Evolutionary conservation across 2,113 vertebrate genomes (phyloP), one percentile per base, ranked within the genome.

Genomic region (Lanius ludovicianus): DNA sequence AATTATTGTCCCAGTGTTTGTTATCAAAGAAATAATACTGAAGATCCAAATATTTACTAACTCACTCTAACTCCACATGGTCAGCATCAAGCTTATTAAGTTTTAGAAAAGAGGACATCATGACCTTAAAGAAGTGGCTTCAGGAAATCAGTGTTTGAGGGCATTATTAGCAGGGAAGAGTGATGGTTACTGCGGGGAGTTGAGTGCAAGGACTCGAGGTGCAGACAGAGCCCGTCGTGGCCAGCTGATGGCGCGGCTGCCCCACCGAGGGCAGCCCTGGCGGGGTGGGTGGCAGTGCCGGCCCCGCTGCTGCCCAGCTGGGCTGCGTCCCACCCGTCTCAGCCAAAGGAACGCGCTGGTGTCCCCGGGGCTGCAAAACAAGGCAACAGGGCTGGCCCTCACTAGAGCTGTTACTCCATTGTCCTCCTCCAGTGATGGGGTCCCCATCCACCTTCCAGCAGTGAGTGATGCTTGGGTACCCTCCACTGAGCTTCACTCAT

Each of bases 21-120:
- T 87, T 84, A 82, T 91, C 93, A 93, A 78, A 94, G 81, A 85
- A 93, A 49, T 93, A 95, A 87, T 79, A 35, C 65, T 44, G 73
- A 89, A 79, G 86, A 91, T 77, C 92, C 92, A 93, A 93, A 93
- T 91, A 93, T 89, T 96, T 96, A 94, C 82, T 90, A 95, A 88
- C 55, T 39, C 35, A 44, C 74, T 90, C 47, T 73, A 83, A 65
- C 49, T 75, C 80, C 86, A 53, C 83, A 73, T 67, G 91, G 83
- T 81, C 84, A 93, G 79, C 50, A 90, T 95, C 75, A 90, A 86
- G 50, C 56, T 80, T 93, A 93, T 78, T 93, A 94, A 68, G n/a
- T 78, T 89, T 88, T 65, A 86, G 85, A 63, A 84, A 44, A 90
- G 84, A 68, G 56, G 37, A 84, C 41, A 11, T 25, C 41, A 47